phyloP scores from a whole-genome alignment of 2,888 invertebrate genomes.

The Drosophila infuscata region DNA sequence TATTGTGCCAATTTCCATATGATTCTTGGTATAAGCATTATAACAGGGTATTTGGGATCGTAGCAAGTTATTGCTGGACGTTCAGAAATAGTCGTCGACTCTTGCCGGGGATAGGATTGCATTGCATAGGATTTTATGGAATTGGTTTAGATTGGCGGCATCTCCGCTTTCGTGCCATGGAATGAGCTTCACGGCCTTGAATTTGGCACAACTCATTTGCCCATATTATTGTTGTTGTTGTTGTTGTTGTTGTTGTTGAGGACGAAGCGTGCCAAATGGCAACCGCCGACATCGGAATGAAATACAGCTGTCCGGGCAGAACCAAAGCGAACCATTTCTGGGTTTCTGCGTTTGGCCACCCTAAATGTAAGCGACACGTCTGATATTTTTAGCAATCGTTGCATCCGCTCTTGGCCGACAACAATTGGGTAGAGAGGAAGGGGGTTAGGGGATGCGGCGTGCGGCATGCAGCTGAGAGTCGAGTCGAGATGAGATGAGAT shows the following conservation, averaged over 20 bases:
- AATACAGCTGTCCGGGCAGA: conserved; percentile 67
- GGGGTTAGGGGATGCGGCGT: neutral
- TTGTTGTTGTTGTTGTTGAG: conserved; percentile 17
- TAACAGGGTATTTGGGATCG: conserved; percentile 25
- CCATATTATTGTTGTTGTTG: conserved; percentile 15
- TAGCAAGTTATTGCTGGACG: conserved; percentile 52
- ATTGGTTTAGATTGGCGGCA: conserved; percentile 55
- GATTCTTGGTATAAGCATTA: neutral
- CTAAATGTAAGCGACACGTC: conserved; percentile 34
- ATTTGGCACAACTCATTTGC: conserved; percentile 60
- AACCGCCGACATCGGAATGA: conserved; percentile 55
- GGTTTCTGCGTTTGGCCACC: conserved; percentile 40
- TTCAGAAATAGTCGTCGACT: conserved; percentile 62
- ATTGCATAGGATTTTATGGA: conserved; percentile 20
- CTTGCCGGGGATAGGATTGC: conserved; percentile 18
- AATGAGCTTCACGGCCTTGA: conserved; percentile 54
- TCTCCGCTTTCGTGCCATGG: conserved; percentile 44
- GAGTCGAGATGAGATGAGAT: conserved; percentile 7
- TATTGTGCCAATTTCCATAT: neutral
- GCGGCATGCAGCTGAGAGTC: neutral
- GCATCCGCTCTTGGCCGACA: conserved; percentile 40
- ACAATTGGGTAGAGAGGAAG: neutral
- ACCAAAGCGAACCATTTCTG: conserved; percentile 7
- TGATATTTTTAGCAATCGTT: conserved; percentile 56
- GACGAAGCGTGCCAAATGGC: conserved; percentile 73